phyloP scores from a whole-genome alignment of 2,888 invertebrate species.

The Odontothrips loti region DNA sequence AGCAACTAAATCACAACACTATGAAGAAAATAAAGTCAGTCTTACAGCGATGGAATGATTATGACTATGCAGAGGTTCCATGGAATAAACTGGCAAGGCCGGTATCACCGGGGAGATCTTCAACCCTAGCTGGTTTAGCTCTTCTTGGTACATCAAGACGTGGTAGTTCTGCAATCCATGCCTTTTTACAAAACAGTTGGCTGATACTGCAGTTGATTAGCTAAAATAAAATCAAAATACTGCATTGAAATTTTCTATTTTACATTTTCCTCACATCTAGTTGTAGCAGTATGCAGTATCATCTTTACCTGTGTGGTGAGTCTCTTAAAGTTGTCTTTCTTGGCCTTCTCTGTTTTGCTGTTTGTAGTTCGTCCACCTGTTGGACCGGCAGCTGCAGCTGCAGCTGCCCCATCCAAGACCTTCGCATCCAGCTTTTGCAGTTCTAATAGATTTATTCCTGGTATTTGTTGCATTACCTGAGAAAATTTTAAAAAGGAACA shows the following conservation, averaged over 20 bases:
- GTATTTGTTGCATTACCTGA: slow-evolving; percentile 71
- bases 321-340: slow-evolving; percentile 87
- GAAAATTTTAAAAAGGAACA: slow-evolving; percentile 37
- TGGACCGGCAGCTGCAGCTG: slow-evolving; percentile 56
- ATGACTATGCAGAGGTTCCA: not conserved
- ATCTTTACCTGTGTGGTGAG: slow-evolving; percentile 68
- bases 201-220: slow-evolving; percentile 80
- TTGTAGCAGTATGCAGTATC: no score
- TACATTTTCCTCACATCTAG: slow-evolving; percentile 18
- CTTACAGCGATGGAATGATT: not conserved
- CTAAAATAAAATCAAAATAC: slow-evolving; percentile 49
- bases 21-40: not conserved
- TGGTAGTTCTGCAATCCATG: slow-evolving; percentile 80
- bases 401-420: slow-evolving; percentile 53
- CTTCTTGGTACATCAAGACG: slow-evolving; percentile 53
- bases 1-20: slow-evolving; percentile 14
- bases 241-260: not conserved
- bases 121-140: not conserved
- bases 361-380: slow-evolving; percentile 43
- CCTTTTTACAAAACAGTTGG: slow-evolving; percentile 81
- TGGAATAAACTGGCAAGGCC: not conserved
- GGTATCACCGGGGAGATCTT: not conserved
- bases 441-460: slow-evolving; percentile 74
- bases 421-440: slow-evolving; percentile 83
- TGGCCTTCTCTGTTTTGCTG: slow-evolving; percentile 80